These are phyloP conservation scores for Enteromius afrohamiltoni DNA, from an alignment of 2,797 vertebrate species.

Conservation along the genomic window DNA sequence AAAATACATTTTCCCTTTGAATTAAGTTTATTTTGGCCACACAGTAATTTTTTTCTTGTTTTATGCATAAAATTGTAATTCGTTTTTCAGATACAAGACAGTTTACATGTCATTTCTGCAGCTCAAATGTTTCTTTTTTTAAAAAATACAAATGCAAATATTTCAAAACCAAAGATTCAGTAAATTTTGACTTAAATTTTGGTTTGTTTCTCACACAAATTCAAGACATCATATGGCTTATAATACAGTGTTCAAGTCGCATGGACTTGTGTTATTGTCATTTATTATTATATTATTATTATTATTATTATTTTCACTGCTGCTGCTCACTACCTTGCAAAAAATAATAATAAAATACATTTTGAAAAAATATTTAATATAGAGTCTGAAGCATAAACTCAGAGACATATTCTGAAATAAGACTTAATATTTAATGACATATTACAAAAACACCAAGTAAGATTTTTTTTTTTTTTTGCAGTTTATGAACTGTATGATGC, in stretches of 20 bases:
- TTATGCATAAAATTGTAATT: neutral
- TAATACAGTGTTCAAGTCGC: neutral
- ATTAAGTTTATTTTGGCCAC: neutral
- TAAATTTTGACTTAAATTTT: neutral
- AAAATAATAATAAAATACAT: no score
- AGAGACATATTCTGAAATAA: neutral
- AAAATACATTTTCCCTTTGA: neutral
- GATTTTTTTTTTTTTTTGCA: neutral
- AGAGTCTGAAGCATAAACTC: neutral
- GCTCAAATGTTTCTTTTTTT: neutral
- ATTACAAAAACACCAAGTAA: neutral
- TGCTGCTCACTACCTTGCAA: no score
- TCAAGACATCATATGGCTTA: neutral
- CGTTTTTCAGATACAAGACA: neutral
- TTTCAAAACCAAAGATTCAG: neutral
- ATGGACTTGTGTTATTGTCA: neutral
- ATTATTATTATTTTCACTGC: no score
- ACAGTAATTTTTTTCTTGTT: neutral
- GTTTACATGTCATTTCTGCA: neutral
- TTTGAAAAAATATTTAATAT: neutral
- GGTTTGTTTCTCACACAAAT: neutral
- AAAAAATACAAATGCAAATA: neutral
- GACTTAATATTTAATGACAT: neutral
- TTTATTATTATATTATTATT: neutral
- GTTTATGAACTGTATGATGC: neutral